phyloP scores from a whole-genome alignment of 2,113 vertebrate genomes.

The Sisor rabdophorus region DNA sequence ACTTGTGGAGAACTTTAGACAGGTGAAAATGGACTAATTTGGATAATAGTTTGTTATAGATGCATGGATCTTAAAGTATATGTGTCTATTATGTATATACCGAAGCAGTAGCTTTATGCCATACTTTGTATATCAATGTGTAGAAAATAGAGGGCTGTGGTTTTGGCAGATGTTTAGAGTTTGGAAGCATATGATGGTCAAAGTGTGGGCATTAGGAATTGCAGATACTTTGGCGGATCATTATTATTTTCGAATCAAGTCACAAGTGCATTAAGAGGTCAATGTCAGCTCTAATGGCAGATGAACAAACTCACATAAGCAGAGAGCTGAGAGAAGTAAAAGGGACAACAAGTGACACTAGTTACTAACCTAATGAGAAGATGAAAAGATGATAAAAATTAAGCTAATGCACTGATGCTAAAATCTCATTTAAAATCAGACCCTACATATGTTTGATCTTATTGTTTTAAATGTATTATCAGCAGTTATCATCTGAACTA shows the following conservation, averaged over 20 bases:
- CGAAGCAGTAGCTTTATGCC: neutral
- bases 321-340: neutral
- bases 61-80: neutral
- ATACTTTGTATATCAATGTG: neutral
- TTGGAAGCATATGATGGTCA: neutral
- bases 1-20: too few species aligned
- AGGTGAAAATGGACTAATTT: too few species aligned
- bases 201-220: neutral
- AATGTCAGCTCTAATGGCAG: conserved; percentile 3
- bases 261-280: neutral
- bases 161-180: neutral
- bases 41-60: neutral
- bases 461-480: neutral
- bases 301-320: neutral
- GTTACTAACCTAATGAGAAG: too few species aligned
- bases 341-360: neutral
- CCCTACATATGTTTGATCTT: neutral
- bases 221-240: conserved; percentile 1
- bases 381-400: neutral
- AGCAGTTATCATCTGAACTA: neutral
- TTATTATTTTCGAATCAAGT: conserved; percentile 1
- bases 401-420: neutral
- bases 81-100: neutral
- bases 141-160: neutral
- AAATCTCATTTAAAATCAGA: neutral